phyloP scores from a whole-genome alignment of 1,140 invertebrate genomes.

The Ectropis grisescens region DNA sequence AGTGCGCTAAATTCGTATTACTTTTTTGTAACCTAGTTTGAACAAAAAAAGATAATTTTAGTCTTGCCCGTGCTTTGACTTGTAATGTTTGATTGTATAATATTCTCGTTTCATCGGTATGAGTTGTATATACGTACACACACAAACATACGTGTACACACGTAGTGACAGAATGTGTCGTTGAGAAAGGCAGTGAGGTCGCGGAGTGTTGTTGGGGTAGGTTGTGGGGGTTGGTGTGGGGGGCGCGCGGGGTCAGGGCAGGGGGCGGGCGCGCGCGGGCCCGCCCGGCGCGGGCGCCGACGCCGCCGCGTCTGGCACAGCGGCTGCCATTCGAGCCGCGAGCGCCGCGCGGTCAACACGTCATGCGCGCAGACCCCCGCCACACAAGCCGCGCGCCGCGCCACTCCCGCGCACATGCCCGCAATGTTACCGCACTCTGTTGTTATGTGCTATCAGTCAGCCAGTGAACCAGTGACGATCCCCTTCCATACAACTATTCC shows the following conservation, averaged over 20 bases:
- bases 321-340: conserved; percentile 37
- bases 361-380: conserved; percentile 23
- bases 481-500: conserved; percentile 58
- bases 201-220: conserved; percentile 14
- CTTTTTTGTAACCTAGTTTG: no score
- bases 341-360: conserved; percentile 29
- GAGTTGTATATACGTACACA: no score
- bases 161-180: no score
- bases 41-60: no score
- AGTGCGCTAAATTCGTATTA: no score
- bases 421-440: conserved; percentile 55
- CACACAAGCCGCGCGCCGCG: conserved; percentile 24
- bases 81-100: no score
- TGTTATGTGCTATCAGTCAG: conserved; percentile 50
- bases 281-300: conserved; percentile 28
- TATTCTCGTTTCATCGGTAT: no score
- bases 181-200: no score
- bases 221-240: conserved; percentile 16
- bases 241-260: conserved; percentile 22
- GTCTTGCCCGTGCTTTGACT: no score
- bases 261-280: conserved; percentile 18
- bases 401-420: conserved; percentile 38
- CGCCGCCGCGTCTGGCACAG: conserved; percentile 50
- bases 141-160: no score
- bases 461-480: conserved; percentile 52